phyloP scores from a whole-genome alignment of 2,113 vertebrate genomes.

The Symphodus melops region DNA sequence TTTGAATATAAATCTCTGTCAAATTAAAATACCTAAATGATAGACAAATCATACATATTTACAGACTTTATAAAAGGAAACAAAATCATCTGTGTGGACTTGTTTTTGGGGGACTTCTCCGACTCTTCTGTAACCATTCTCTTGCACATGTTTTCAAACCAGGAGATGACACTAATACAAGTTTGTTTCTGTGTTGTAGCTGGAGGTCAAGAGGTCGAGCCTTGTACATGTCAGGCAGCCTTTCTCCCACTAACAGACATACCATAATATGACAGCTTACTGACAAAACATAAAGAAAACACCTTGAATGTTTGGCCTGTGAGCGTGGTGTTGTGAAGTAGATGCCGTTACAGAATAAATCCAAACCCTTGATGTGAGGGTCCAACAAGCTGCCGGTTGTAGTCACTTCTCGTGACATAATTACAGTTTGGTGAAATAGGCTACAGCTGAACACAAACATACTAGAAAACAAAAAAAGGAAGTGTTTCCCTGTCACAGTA shows the following conservation, averaged over 20 bases:
- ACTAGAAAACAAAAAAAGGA: background rate
- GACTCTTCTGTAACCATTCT: constrained; percentile 25
- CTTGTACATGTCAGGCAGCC: constrained; percentile 55
- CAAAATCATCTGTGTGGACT: constrained; percentile 63
- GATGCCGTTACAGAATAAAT: constrained; percentile 45
- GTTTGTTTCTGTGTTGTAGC: constrained; percentile 44
- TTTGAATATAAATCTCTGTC: constrained; percentile 85
- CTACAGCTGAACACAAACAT: constrained; percentile 43
- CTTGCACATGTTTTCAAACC: constrained; percentile 28
- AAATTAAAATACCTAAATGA: constrained; percentile 81
- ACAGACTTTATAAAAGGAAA: constrained; percentile 81
- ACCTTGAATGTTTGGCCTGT: constrained; percentile 49
- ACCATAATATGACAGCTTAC: constrained; percentile 15
- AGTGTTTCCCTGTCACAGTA: constrained; percentile 47
- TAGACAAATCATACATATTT: constrained; percentile 80
- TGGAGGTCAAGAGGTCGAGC: constrained; percentile 58
- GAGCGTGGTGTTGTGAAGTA: constrained; percentile 37
- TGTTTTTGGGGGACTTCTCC: constrained; percentile 46
- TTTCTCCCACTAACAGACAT: constrained; percentile 32
- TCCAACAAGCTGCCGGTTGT: constrained; percentile 73
- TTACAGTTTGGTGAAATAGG: constrained; percentile 59
- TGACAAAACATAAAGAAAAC: constrained; percentile 6
- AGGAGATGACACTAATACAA: constrained; percentile 33
- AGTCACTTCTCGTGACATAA: constrained; percentile 55
- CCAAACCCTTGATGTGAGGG: constrained; percentile 41